A percentile compares a stretch with the other conserved stretches of the same genome.
These are phyloP conservation scores for Clepsis dumicolana DNA, from an alignment of 2,888 invertebrate genomes.

Conservation along the genomic window DNA sequence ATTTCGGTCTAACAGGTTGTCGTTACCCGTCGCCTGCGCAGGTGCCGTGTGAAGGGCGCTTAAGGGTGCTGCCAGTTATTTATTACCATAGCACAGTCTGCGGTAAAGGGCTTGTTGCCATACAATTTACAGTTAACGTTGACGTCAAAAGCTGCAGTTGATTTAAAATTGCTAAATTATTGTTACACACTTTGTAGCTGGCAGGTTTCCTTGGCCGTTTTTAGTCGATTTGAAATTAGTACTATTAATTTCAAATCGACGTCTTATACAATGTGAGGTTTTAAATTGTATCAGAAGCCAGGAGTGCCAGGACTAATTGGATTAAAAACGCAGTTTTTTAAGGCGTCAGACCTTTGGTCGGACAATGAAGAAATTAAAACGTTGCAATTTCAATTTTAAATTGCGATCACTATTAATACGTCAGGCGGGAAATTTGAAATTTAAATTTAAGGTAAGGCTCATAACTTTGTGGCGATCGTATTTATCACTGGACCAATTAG, in stretches of 20 bases:
- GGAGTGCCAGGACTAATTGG: background rate
- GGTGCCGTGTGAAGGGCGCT: conserved; percentile 48
- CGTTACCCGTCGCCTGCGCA: conserved; percentile 51
- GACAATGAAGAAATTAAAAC: background rate
- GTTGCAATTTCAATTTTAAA: conserved; percentile 33
- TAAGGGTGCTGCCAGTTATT: conserved; percentile 39
- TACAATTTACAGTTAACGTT: background rate
- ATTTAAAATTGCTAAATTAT: background rate
- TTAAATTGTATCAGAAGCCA: background rate
- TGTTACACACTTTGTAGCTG: background rate
- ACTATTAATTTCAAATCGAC: too few relatives aligned
- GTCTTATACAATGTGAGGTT: background rate
- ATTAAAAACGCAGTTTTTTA: background rate
- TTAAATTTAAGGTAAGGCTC: conserved; percentile 11
- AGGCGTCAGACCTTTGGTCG: background rate
- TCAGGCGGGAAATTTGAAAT: conserved; percentile 28
- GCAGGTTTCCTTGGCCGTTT: background rate
- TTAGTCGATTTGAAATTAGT: too few relatives aligned
- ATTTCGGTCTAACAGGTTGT: conserved; percentile 61
- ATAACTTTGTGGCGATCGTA: conserved; percentile 1
- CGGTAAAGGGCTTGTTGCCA: conserved; percentile 11
- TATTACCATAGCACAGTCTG: background rate
- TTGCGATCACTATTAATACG: conserved; percentile 23
- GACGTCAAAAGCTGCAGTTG: background rate
- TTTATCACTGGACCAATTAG: conserved; percentile 1